phyloP scores from a whole-genome alignment of 2,797 vertebrate genomes.

The Zalophus californianus region DNA sequence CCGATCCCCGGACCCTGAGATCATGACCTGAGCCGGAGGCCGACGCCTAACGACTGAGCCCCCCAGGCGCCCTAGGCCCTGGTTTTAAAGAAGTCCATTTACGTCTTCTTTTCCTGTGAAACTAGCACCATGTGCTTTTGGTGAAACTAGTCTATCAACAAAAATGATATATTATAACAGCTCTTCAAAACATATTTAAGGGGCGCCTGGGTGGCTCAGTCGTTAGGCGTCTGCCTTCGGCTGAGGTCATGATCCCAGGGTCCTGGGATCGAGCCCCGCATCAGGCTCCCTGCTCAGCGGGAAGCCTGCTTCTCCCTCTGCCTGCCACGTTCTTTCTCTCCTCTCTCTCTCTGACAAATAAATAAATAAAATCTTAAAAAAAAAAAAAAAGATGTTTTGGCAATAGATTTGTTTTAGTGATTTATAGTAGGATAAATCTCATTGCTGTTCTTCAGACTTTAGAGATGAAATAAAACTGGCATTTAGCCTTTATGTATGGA shows the following conservation, averaged over 20 bases:
- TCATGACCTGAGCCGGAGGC: no score
- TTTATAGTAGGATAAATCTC: conserved; percentile 61
- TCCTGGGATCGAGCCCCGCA: no score
- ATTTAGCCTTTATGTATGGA: neutral
- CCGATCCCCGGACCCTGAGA: no score
- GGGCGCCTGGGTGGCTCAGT: no score
- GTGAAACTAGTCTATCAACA: neutral
- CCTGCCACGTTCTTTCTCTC: no score
- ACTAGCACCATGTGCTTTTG: conserved; percentile 31
- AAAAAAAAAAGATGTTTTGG: conserved; percentile 27
- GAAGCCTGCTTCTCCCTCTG: no score
- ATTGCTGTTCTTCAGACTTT: neutral
- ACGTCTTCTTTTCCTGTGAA: conserved; percentile 21
- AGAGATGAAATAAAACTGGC: conserved; percentile 34
- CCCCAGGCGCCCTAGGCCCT: neutral
- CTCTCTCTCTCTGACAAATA: no score
- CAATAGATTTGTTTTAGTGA: conserved; percentile 29
- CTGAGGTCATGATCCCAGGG: no score
- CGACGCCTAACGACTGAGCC: no score
- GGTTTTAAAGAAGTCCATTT: neutral
- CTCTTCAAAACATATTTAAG: neutral
- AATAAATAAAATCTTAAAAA: no score
- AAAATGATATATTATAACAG: neutral
- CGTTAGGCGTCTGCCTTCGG: no score
- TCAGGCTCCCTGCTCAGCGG: no score